Evolutionary conservation across 1,140 invertebrate genomes (phyloP).

Genomic region (Caerostris extrusa): DNA sequence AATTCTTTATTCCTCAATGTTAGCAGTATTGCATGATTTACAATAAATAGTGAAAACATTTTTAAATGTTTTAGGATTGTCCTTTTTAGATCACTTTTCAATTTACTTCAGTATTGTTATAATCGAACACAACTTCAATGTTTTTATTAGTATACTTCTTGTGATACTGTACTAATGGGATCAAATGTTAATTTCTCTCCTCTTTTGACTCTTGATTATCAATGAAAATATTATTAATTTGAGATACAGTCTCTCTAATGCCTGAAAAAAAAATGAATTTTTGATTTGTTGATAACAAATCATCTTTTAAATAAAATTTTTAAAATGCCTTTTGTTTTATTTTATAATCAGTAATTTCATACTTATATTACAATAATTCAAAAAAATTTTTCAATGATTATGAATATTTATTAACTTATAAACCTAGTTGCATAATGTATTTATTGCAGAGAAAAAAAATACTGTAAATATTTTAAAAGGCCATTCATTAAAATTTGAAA

Average conservation of each 20-base stretch:
- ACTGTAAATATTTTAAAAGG: too few relatives aligned
- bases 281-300: slow-evolving; percentile 72
- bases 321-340: slow-evolving; percentile 21
- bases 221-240: not conserved
- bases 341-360: not conserved
- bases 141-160: slow-evolving; percentile 69
- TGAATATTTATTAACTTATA: too few relatives aligned
- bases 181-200: slow-evolving; percentile 49
- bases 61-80: slow-evolving; percentile 56
- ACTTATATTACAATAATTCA: too few relatives aligned
- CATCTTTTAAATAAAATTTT: slow-evolving; percentile 73
- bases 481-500: too few relatives aligned
- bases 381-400: too few relatives aligned
- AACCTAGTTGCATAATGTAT: too few relatives aligned
- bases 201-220: slow-evolving; percentile 26
- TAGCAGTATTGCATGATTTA: slow-evolving; percentile 50
- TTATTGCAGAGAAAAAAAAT: too few relatives aligned
- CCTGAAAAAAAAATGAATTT: slow-evolving; percentile 40
- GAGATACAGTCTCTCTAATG: slow-evolving; percentile 37
- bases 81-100: slow-evolving; percentile 26
- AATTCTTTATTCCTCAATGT: slow-evolving; percentile 15
- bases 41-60: slow-evolving; percentile 36
- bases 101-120: slow-evolving; percentile 51
- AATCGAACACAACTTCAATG: slow-evolving; percentile 39
- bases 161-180: slow-evolving; percentile 74